These are phyloP conservation scores for Candoia aspera DNA, from an alignment of 2,113 vertebrate species.

Conservation along the genomic window DNA sequence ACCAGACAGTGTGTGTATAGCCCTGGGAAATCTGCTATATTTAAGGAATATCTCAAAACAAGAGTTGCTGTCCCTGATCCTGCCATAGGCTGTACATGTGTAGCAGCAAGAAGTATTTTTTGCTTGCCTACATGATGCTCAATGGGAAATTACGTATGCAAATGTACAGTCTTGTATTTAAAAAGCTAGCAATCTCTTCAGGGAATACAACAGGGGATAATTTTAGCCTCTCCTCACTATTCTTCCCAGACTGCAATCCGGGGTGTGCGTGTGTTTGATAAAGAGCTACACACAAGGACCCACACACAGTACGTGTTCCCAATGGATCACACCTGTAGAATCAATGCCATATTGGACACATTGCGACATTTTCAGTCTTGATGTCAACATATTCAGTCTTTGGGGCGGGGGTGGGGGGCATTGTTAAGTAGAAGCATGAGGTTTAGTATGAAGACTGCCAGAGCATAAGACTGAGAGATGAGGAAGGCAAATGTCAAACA, in stretches of 20 bases:
- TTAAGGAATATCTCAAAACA: neutral
- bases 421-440: neutral
- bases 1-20: neutral
- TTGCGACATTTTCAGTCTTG: neutral
- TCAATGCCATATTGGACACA: neutral
- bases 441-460: neutral
- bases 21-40: neutral
- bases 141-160: neutral
- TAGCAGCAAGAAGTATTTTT: neutral
- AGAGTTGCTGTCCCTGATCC: neutral
- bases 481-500: constrained; percentile 22
- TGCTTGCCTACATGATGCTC: neutral
- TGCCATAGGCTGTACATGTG: neutral
- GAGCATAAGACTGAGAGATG: neutral
- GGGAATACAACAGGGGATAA: neutral
- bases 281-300: neutral
- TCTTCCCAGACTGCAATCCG: neutral
- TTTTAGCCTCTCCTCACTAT: neutral
- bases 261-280: neutral
- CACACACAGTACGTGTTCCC: neutral
- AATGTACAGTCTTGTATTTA: neutral
- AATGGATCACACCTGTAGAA: neutral
- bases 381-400: neutral
- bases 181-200: neutral
- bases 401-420: neutral